Evolutionary conservation across 2,797 vertebrate species (phyloP), one percentile per base, ranked within the genome.

Genomic region (Leptatherina wallacei): DNA sequence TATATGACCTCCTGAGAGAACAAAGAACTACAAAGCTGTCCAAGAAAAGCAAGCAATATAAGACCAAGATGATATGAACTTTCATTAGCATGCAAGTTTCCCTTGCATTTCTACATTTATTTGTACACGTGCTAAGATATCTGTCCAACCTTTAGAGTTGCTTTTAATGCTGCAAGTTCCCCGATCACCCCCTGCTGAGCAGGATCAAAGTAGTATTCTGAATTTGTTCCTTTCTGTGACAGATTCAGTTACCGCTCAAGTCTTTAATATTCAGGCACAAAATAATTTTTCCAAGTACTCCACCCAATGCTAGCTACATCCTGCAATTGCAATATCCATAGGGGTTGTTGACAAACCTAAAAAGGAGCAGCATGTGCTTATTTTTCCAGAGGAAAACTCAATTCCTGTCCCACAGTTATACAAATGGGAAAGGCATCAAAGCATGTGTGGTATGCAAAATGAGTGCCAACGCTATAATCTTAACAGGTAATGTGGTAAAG

Each of bases 311-410:
- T 38, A 58, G 27, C 59, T 33, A 55, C 55, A 71, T 69, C 68
- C 56, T 59, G 38, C 69, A 54, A 69, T 58, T 79, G 58, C 63
- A 63, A 29, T 73, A 81, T 51, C 78, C 35, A 44, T 68, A 68
- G 75, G 87, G 78, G 67, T 80, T 86, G 83, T 84, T 89, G 85
- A 87, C 80, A 86, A 77, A 86, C 82, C 89, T 88, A 76, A 88
- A 86, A 83, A 75, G 2, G 33, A 85, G 59, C 78, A 75, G 85
- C 82, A 24, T 84, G 83, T 65, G 52, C 77, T 77, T 85, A 57
- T n/a, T 88, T 85, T 85, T 84, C 74, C 78, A 82, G 56, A 81
- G 75, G 78, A n/a, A 87, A 89, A 83, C 73, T 80, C 77, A 69
- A 83, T 88, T 90, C 82, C 75, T 85, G 76, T 79, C 88, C 85